phyloP scores from a whole-genome alignment of 2,797 vertebrate species.

The Neopelma chrysocephalum region DNA sequence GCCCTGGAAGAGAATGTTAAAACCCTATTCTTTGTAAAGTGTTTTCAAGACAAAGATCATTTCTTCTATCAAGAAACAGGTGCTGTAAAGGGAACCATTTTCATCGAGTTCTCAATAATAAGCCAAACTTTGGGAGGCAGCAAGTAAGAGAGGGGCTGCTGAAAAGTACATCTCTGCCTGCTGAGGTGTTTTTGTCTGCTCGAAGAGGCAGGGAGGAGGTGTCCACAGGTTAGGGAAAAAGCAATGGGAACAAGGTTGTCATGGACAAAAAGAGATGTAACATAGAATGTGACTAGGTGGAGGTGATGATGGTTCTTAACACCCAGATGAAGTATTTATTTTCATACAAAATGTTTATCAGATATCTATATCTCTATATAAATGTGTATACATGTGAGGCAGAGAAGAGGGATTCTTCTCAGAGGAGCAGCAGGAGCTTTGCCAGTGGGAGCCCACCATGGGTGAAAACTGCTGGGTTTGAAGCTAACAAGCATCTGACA shows the following conservation, averaged over 20 bases:
- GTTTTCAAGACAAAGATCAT: neutral
- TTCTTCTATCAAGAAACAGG: neutral
- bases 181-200: neutral
- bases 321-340: slow-evolving; percentile 31
- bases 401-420: neutral
- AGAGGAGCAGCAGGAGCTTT: neutral
- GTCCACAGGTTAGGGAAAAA: neutral
- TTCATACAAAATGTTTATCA: slow-evolving; percentile 32
- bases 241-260: neutral
- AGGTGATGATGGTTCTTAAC: neutral
- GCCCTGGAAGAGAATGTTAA: neutral
- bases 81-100: slow-evolving; percentile 5
- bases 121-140: neutral
- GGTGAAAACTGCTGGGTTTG: neutral
- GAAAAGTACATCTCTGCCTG: neutral
- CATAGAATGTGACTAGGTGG: neutral
- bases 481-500: neutral
- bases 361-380: neutral
- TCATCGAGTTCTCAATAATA: neutral
- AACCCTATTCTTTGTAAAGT: neutral
- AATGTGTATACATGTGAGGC: neutral
- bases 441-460: neutral
- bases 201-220: neutral
- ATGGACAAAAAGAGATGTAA: neutral
- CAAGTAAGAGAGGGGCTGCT: neutral